A percentile compares a stretch with the other conserved stretches of the same genome.
Evolutionary conservation across 2,797 vertebrate genomes (phyloP).

Genomic region (Amniataba percoides): DNA sequence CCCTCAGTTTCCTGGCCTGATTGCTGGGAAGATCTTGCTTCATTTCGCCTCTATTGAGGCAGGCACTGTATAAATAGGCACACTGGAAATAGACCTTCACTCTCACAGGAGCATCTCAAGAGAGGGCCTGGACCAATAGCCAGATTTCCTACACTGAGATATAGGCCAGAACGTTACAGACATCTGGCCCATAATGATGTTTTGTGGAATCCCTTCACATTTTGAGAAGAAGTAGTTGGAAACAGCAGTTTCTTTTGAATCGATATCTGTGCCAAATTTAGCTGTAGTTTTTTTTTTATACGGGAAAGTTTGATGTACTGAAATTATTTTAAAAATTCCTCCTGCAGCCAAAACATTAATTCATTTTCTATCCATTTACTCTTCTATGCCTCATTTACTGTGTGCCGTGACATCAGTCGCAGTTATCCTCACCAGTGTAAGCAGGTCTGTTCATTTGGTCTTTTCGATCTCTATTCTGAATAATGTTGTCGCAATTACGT

Average conservation of each 20-base stretch:
- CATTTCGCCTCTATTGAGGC: constrained; percentile 74
- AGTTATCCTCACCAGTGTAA: constrained; percentile 27
- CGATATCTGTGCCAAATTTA: background rate
- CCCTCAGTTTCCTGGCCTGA: constrained; percentile 72
- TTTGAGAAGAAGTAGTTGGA: constrained; percentile 4
- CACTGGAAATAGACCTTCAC: constrained; percentile 81
- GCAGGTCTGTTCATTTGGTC: constrained; percentile 52
- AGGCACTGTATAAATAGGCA: constrained; percentile 82
- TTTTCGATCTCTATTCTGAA: constrained; percentile 26
- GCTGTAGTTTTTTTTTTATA: background rate
- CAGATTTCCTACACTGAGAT: constrained; percentile 72
- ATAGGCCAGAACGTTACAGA: constrained; percentile 71
- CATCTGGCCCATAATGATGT: constrained; percentile 52
- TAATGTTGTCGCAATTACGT: constrained; percentile 48
- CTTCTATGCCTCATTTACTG: constrained; percentile 54
- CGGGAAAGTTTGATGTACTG: background rate
- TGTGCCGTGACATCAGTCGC: constrained; percentile 23
- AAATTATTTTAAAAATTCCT: constrained; percentile 41
- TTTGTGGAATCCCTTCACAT: constrained; percentile 73
- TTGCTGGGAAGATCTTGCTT: constrained; percentile 78
- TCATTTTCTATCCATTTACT: constrained; percentile 59
- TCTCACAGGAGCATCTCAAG: constrained; percentile 81
- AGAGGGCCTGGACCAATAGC: constrained; percentile 78
- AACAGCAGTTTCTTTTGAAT: constrained; percentile 25
- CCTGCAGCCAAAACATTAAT: constrained; percentile 59